These are phyloP conservation scores for Spodoptera exigua DNA, from an alignment of 2,888 invertebrate species.

Conservation along the genomic window DNA sequence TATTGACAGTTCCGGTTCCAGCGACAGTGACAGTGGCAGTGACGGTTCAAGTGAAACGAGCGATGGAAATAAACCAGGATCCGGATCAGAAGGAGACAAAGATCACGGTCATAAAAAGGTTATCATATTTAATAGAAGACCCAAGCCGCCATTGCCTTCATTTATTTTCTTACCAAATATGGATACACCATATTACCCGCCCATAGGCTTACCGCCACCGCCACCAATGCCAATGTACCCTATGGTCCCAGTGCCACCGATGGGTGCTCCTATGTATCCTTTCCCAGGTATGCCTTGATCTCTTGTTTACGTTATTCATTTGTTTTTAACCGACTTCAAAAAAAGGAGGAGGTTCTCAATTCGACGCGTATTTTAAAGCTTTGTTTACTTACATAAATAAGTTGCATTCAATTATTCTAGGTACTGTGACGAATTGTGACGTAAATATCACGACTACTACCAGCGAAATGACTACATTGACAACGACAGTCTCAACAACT, in stretches of 20 bases:
- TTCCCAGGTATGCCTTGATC: conserved; percentile 60
- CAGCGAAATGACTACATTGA: not conserved
- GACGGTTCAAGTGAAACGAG: conserved; percentile 11
- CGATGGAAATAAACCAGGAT: not conserved
- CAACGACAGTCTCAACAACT: not conserved
- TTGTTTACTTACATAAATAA: too few species aligned
- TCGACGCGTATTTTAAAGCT: too few species aligned
- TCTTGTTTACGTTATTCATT: too few species aligned
- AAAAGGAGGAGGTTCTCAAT: too few species aligned
- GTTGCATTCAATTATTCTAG: too few species aligned
- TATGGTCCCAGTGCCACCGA: conserved; percentile 76
- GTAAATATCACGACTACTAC: not conserved
- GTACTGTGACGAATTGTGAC: conserved; percentile 6
- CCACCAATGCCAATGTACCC: conserved; percentile 81
- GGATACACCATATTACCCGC: conserved; percentile 81
- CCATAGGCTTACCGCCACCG: conserved; percentile 79
- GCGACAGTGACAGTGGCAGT: conserved; percentile 34
- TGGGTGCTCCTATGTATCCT: conserved; percentile 50
- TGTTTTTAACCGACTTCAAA: too few species aligned
- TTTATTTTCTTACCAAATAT: conserved; percentile 82
- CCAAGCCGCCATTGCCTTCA: conserved; percentile 78
- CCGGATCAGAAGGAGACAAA: conserved; percentile 45
- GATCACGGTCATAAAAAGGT: conserved; percentile 80
- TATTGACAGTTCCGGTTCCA: conserved; percentile 49
- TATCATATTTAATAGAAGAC: conserved; percentile 77